A percentile compares a stretch with the other conserved stretches of the same genome.
Evolutionary conservation across 2,113 vertebrate species (phyloP).

Genomic region (Bos taurus): DNA sequence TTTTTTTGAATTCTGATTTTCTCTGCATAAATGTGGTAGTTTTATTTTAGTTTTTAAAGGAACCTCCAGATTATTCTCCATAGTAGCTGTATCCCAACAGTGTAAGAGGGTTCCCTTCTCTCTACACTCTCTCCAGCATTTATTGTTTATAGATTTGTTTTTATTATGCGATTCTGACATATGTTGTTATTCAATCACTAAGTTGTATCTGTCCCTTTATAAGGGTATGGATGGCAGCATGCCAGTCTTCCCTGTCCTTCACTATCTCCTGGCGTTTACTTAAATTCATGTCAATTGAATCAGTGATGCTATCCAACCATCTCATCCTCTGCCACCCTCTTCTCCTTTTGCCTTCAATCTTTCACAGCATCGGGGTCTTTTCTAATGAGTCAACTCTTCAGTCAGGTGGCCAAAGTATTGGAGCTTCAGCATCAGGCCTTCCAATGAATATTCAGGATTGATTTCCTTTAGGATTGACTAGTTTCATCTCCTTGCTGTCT

Average conservation of each 20-base stretch:
- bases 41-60: background rate
- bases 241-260: background rate
- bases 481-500: background rate
- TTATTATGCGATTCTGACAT: background rate
- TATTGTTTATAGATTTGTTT: background rate
- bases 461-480: background rate
- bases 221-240: background rate
- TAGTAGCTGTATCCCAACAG: background rate
- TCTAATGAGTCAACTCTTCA: background rate
- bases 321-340: background rate
- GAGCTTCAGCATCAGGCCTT: background rate
- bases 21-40: background rate
- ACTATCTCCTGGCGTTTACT: background rate
- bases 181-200: background rate
- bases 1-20: background rate
- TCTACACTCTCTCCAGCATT: background rate
- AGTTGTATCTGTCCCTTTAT: background rate
- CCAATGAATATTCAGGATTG: background rate
- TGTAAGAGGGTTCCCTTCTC: background rate
- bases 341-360: background rate
- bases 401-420: background rate
- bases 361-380: background rate
- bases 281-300: background rate
- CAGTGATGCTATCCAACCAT: background rate
- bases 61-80: background rate